Base-by-base conservation (phyloP, 2,888 invertebrate species). In the Torymus aiolomorphi region DNA sequence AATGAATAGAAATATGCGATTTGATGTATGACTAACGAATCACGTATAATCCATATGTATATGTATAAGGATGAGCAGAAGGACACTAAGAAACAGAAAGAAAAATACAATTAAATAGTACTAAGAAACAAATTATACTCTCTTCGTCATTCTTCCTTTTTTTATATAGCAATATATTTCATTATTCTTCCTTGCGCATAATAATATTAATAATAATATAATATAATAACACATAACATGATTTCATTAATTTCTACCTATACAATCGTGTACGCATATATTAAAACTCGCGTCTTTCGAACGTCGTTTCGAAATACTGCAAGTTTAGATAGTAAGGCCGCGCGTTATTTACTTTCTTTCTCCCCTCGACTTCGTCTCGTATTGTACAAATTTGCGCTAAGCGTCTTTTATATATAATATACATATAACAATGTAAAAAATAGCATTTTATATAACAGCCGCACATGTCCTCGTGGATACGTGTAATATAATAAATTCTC, bases 191-290 rank as follows among this genome's bases (percentile, higher is more conserved):
- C 56, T 52, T 74, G 31, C 57, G 16, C 70, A 71, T 76, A 71
- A 69, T 74, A 74, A 54, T 74, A 57, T 61, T 71, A 69, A 63
- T 51, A 42, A 63, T 20, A 72, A 78, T 79, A 69, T 74, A 69
- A 52, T 62, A 42, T 8, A 42, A 18, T 65, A 78, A 56, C 67
- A 75, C 16, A 70, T 42, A 76, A 79, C 75, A 61, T 69, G 63
- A 74, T 56, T 69, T 54, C 54, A 49, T 63, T 54, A 73, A 76
- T 69, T 52, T n/a, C 57, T 72, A 72, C 71, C 80, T 76, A 80
- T 71, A 76, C 75, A 79, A 79, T 72, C 63, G 16, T 76, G 82
- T 77, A 82, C 81, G 77, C 81, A 83, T 83, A 82, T 82, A 84
- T 85, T 84, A 42, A 42, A 42, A 84, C 78, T 82, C 81, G 80